phyloP scores from a whole-genome alignment of 2,888 invertebrate species.

The Pachycephus smyrnensis region DNA sequence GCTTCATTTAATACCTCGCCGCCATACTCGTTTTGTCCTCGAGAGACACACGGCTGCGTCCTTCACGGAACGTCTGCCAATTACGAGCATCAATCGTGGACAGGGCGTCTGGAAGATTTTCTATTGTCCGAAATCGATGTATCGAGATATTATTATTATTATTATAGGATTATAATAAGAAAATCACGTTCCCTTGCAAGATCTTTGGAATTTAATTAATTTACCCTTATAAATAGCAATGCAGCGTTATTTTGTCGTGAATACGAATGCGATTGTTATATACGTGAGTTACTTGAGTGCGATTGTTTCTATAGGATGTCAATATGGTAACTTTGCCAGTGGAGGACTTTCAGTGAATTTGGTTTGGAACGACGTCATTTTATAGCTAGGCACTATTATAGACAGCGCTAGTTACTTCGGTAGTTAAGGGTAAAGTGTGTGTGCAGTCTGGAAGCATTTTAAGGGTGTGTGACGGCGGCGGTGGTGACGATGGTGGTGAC shows the following conservation, averaged over 20 bases:
- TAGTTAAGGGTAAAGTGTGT: conserved; percentile 37
- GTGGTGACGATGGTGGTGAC: conserved; percentile 9
- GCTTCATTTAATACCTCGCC: background rate
- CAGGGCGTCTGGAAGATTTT: background rate
- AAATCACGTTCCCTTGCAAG: background rate
- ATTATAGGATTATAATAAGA: background rate
- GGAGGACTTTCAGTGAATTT: conserved; percentile 31
- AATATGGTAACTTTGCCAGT: background rate
- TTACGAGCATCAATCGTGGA: background rate
- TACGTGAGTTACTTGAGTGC: background rate
- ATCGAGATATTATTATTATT: background rate
- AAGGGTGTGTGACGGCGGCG: conserved; percentile 1
- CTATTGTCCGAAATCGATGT: background rate
- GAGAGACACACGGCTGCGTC: background rate
- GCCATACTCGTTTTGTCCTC: background rate
- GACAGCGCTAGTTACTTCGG: conserved; percentile 55
- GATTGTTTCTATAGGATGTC: background rate
- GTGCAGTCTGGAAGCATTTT: conserved; percentile 48
- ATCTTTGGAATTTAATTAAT: background rate
- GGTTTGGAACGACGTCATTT: conserved; percentile 56
- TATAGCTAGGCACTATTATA: conserved; percentile 53
- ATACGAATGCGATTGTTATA: background rate
- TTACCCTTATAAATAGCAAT: background rate
- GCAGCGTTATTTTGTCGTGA: background rate
- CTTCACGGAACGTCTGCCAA: background rate